Evolutionary conservation across 92 coral and sea anemone species (phyloP).

Genomic region (Palythoa heliodiscus): DNA sequence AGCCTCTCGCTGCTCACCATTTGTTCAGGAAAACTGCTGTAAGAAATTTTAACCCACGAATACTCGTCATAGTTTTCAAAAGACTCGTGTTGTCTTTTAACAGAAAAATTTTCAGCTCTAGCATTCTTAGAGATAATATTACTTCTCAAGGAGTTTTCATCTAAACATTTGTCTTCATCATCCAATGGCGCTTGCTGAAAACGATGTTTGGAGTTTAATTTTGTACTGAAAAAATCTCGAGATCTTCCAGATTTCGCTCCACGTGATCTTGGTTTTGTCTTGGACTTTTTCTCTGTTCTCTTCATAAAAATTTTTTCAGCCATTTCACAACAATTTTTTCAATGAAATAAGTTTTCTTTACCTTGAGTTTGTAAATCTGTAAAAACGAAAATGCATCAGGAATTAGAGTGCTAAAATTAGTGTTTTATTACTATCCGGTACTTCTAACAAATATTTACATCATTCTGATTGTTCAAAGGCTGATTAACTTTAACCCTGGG

Average conservation of each 20-base stretch:
- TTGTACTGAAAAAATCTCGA: constrained; percentile 20
- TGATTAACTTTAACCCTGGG: no score
- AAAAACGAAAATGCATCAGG: background rate
- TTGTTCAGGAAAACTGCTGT: background rate
- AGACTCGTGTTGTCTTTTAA: background rate
- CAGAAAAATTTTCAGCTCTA: background rate
- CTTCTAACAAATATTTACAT: no score
- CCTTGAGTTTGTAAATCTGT: constrained; percentile 1
- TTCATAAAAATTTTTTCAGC: background rate
- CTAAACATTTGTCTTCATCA: background rate
- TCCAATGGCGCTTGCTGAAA: background rate
- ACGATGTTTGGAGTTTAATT: background rate
- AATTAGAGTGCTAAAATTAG: background rate
- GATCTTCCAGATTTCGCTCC: constrained; percentile 33
- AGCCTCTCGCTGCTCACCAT: background rate
- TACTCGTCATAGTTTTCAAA: background rate
- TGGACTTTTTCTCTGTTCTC: constrained; percentile 5
- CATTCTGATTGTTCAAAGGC: no score
- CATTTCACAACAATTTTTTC: constrained; percentile 8
- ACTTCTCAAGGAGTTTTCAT: background rate
- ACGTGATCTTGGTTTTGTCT: background rate
- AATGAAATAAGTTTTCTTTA: background rate
- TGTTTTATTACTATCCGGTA: background rate
- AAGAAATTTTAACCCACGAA: constrained; percentile 13
- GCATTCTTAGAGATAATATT: background rate